Evolutionary conservation across 2,797 vertebrate genomes (phyloP).

Genomic region (Centropyge bicolor): DNA sequence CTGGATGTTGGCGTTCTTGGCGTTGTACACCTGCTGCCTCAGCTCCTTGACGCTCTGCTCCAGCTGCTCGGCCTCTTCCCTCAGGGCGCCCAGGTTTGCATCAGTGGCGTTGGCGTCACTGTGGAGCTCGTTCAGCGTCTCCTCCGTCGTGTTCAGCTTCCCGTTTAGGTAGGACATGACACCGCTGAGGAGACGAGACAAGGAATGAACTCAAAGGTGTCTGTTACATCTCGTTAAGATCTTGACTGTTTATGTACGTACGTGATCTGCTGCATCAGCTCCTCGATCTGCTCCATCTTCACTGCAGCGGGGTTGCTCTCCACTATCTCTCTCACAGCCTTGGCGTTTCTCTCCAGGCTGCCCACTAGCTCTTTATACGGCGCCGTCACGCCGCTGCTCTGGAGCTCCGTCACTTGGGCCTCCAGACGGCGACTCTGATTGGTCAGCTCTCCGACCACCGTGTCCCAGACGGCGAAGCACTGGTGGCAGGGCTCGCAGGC

Average conservation of each 20-base stretch:
- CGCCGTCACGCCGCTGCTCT: conserved; percentile 88
- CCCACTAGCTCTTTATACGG: conserved; percentile 89
- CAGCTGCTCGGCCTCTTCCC: conserved; percentile 84
- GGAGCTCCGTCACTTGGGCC: conserved; percentile 88
- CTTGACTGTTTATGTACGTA: conserved; percentile 78
- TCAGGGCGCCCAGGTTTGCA: conserved; percentile 79
- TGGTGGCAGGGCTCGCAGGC: conserved; percentile 91
- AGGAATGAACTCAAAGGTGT: background rate
- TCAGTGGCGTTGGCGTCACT: conserved; percentile 81
- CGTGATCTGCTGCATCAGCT: conserved; percentile 90
- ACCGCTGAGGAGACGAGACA: conserved; percentile 81
- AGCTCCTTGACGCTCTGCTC: conserved; percentile 85
- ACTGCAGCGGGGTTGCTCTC: conserved; percentile 88
- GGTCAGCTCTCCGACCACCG: conserved; percentile 87
- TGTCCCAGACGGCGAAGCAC: conserved; percentile 93
- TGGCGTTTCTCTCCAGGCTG: conserved; percentile 88
- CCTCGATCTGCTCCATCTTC: conserved; percentile 88
- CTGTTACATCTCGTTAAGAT: rapidly evolving
- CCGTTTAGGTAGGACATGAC: conserved; percentile 87
- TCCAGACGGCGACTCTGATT: conserved; percentile 90
- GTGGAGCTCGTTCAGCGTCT: conserved; percentile 77
- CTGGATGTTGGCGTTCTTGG: conserved; percentile 94
- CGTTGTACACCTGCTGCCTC: conserved; percentile 87
- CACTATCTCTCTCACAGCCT: conserved; percentile 89
- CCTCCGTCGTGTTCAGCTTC: conserved; percentile 86